Percentiles rank a stretch among this genome's conserved stretches.
Evolutionary conservation across 1,140 invertebrate genomes (phyloP).

Genomic region (Parapsyche elsis): DNA sequence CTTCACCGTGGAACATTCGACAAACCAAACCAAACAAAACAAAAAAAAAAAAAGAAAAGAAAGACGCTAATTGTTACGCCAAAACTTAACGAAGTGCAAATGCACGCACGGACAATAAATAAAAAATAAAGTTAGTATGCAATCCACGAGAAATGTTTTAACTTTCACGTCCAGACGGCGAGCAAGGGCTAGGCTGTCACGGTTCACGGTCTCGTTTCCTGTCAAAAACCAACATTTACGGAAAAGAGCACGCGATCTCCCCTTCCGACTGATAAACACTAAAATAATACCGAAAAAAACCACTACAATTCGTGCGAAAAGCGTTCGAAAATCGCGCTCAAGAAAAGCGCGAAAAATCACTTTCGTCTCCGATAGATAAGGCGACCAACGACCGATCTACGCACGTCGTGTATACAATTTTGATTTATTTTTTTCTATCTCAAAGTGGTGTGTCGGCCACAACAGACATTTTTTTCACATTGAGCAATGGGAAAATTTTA

Average conservation of each 20-base stretch:
- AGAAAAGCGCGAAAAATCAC: not conserved
- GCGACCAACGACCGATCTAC: no score
- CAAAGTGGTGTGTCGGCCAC: no score
- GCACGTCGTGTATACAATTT: no score
- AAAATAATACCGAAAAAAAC: slow-evolving; percentile 26
- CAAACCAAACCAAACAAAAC: not conserved
- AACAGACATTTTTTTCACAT: no score
- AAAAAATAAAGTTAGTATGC: not conserved
- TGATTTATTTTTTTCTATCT: no score
- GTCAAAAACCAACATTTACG: slow-evolving; percentile 28
- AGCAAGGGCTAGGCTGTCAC: slow-evolving; percentile 33
- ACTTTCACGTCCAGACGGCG: slow-evolving; percentile 38
- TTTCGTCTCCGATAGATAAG: no score
- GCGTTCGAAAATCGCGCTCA: no score
- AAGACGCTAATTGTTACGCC: slow-evolving; percentile 5
- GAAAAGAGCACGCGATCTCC: slow-evolving; percentile 28
- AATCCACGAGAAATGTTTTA: not conserved
- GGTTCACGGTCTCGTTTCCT: slow-evolving; percentile 36
- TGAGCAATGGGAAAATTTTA: no score
- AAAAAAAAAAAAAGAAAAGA: not conserved
- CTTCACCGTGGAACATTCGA: not conserved
- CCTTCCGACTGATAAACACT: slow-evolving; percentile 24
- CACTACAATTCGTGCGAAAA: not conserved
- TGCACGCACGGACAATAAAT: not conserved
- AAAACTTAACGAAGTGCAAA: not conserved